Conservation (phyloP, 2,888 invertebrate genomes). For the Bombylius major region DNA sequence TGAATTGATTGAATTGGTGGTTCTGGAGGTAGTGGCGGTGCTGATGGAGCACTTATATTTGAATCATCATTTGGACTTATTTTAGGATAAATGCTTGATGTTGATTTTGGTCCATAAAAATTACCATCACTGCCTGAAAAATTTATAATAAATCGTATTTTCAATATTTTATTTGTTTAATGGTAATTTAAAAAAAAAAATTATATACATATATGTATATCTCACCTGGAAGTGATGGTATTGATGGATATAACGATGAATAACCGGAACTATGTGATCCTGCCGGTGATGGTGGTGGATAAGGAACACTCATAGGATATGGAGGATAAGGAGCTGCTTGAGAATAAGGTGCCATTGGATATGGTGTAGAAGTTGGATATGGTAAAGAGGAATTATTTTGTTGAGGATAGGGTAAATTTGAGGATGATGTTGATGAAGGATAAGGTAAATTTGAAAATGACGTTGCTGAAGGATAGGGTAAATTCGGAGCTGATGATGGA, state of each 20-base stretch:
- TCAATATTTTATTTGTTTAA: too few relatives aligned
- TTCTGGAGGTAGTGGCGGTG: slow-evolving; percentile 23
- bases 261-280: slow-evolving; percentile 13
- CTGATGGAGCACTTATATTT: slow-evolving; percentile 20
- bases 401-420: neutral
- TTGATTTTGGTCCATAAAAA: slow-evolving; percentile 1
- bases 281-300: neutral
- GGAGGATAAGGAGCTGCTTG: neutral
- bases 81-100: slow-evolving; percentile 14
- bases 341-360: neutral
- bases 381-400: slow-evolving; percentile 8
- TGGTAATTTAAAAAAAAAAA: too few relatives aligned
- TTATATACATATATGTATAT: too few relatives aligned
- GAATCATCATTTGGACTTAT: slow-evolving; percentile 21
- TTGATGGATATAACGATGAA: slow-evolving; percentile 17
- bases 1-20: slow-evolving; percentile 30
- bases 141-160: neutral
- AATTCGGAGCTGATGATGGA: slow-evolving; percentile 19
- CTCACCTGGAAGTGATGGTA: slow-evolving; percentile 19
- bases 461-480: slow-evolving; percentile 15
- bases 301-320: neutral
- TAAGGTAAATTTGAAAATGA: slow-evolving; percentile 14
- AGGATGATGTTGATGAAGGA: neutral
- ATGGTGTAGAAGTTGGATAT: neutral
- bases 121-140: neutral